These are phyloP conservation scores for Drosophila repleta DNA, from an alignment of 1,140 invertebrate genomes.

Conservation along the genomic window DNA sequence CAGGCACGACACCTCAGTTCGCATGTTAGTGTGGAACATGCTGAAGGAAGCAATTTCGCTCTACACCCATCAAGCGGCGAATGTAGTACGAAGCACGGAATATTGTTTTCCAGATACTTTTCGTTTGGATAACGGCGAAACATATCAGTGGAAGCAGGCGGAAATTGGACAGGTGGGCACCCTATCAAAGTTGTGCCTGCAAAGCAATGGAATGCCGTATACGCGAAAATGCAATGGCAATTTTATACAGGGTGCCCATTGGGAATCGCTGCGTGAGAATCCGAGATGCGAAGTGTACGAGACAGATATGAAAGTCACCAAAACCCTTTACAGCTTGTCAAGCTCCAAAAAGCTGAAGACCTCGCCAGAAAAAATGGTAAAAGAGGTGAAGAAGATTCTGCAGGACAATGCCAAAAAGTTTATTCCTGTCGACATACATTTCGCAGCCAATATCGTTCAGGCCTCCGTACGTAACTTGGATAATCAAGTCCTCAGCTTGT, in stretches of 20 bases:
- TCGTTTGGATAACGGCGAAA: background rate
- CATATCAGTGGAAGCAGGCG: slow-evolving; percentile 61
- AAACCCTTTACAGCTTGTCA: slow-evolving; percentile 48
- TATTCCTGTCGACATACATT: slow-evolving; percentile 85
- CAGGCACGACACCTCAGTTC: slow-evolving; percentile 32
- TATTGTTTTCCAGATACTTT: slow-evolving; percentile 67
- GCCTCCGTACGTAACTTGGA: slow-evolving; percentile 22
- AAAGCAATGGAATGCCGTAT: slow-evolving; percentile 59
- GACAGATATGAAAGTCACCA: slow-evolving; percentile 34
- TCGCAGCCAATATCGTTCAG: slow-evolving; percentile 84
- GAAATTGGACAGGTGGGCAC: slow-evolving; percentile 37
- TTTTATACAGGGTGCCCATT: slow-evolving; percentile 71
- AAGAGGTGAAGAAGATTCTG: slow-evolving; percentile 52
- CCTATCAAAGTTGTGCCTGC: slow-evolving; percentile 63
- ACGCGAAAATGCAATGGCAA: slow-evolving; percentile 59
- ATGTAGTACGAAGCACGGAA: slow-evolving; percentile 55
- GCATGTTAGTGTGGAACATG: slow-evolving; percentile 33
- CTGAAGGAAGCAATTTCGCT: slow-evolving; percentile 20
- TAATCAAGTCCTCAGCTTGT: background rate
- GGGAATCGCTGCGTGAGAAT: slow-evolving; percentile 33
- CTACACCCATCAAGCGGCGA: background rate
- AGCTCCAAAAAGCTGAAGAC: slow-evolving; percentile 17
- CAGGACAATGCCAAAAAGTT: slow-evolving; percentile 54
- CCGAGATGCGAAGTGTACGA: slow-evolving; percentile 10
- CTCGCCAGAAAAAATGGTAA: slow-evolving; percentile 41